Conservation (phyloP, 2,113 vertebrate genomes). For the Fulica atra region DNA sequence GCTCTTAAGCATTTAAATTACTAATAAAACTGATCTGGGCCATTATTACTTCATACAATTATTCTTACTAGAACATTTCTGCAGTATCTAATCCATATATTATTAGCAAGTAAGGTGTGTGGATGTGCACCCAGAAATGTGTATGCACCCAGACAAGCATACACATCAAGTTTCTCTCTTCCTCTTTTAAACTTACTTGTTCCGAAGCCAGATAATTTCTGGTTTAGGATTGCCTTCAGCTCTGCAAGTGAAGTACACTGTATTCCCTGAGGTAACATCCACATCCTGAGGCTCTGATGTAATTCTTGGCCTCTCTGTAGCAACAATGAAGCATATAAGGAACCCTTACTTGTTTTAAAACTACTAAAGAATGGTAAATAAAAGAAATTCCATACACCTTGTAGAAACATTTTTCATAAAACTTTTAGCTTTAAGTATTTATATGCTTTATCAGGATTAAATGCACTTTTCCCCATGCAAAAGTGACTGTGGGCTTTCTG, state of each 20-base stretch:
- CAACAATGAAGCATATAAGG: conserved; percentile 34
- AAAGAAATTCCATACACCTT: neutral
- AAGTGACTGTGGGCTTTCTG: neutral
- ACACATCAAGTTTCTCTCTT: neutral
- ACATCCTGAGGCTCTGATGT: conserved; percentile 96
- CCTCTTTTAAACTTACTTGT: conserved; percentile 85
- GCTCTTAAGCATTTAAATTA: neutral
- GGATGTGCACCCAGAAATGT: neutral
- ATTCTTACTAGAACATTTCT: too few relatives aligned
- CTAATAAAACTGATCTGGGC: neutral
- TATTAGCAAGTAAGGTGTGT: neutral
- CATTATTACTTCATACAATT: neutral
- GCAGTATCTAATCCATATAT: neutral
- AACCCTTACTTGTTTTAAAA: neutral
- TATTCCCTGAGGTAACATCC: conserved; percentile 95
- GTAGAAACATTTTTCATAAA: neutral
- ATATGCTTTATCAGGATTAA: neutral
- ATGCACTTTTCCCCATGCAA: neutral
- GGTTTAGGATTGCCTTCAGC: conserved; percentile 98
- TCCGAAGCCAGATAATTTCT: conserved; percentile 98
- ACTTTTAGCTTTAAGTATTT: neutral
- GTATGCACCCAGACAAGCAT: neutral
- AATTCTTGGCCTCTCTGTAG: conserved; percentile 92
- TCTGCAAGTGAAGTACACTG: conserved; percentile 97
- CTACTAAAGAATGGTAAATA: neutral